Conservation (phyloP, 1,140 invertebrate species). For the Prorops nasuta region DNA sequence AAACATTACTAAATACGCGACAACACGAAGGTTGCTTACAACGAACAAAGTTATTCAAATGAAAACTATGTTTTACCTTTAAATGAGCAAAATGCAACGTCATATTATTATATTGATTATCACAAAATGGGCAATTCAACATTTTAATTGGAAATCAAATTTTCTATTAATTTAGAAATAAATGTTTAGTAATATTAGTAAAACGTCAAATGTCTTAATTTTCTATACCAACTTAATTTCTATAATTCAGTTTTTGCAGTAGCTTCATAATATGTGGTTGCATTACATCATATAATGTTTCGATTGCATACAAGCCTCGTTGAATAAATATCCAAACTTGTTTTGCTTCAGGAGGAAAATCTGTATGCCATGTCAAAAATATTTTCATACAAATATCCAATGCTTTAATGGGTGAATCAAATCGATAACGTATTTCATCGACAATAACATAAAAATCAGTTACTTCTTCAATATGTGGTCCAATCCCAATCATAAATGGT, state of each 20-base stretch:
- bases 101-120: not conserved
- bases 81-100: conserved; percentile 15
- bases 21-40: conserved; percentile 10
- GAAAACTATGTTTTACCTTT: conserved; percentile 17
- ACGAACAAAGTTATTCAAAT: conserved; percentile 7
- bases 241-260: too few species aligned
- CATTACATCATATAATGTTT: too few species aligned
- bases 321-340: too few species aligned
- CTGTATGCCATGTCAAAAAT: too few species aligned
- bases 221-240: too few species aligned
- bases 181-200: too few species aligned
- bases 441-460: too few species aligned
- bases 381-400: too few species aligned
- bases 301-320: too few species aligned
- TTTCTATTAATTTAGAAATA: conserved; percentile 2
- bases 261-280: too few species aligned
- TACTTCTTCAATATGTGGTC: conserved; percentile 4
- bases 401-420: too few species aligned
- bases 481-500: conserved; percentile 19
- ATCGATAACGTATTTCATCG: conserved; percentile 9
- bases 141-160: not conserved
- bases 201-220: not conserved
- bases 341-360: too few species aligned
- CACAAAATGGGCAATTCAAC: not conserved
- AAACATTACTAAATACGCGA: not conserved